Base-by-base conservation (phyloP, 2,113 vertebrate genomes). In the Bubo blakistoni region DNA sequence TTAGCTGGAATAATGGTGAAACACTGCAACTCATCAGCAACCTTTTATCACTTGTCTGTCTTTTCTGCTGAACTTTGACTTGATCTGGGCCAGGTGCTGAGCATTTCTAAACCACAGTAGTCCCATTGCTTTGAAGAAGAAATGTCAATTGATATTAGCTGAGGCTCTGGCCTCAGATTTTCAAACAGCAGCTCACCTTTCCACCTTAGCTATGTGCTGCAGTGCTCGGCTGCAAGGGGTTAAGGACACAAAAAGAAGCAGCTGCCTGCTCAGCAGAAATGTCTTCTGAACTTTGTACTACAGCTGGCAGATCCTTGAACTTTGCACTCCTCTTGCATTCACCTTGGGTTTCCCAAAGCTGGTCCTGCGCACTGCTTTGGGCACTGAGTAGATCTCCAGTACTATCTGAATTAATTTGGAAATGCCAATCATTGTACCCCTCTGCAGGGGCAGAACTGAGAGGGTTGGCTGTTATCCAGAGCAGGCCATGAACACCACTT, bases 1-100 rank as follows among this genome's bases (percentile, higher is more conserved):
- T 63, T 67, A 87, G 77, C 54, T 58, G 49, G 69, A 89, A 20
- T 49, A 44, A 54, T 90, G 86, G 86, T 93, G 93, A 58, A 97
- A 94, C 65, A 46, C 91, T 34, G 72, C 24, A 76, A 44, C 71
- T 94, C 86, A 62, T 81, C 88, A 89, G 34, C 25, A 29, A 5
- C 36, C 36, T 61, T n/a, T 77, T 47, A 19, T 44, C 13, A 17
- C 27, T 30, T 52, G 16, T 40, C 29, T 58, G 55, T 54, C 44
- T 62, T n/a, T 69, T 61, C 36, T 70, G 34, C 34, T 63, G 66
- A 46, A 13, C 49, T 57, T 61, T 3, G 5, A 11, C 62, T 66
- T 1, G 2, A 13, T 16, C 34, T 26, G 29, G 70, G 79, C 44
- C 29, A n/a, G 38, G 13, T 26, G 40, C 42, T 47, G 32, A 62